phyloP scores from a whole-genome alignment of 1,140 invertebrate genomes.

The Pseudomyrmex gracilis region DNA sequence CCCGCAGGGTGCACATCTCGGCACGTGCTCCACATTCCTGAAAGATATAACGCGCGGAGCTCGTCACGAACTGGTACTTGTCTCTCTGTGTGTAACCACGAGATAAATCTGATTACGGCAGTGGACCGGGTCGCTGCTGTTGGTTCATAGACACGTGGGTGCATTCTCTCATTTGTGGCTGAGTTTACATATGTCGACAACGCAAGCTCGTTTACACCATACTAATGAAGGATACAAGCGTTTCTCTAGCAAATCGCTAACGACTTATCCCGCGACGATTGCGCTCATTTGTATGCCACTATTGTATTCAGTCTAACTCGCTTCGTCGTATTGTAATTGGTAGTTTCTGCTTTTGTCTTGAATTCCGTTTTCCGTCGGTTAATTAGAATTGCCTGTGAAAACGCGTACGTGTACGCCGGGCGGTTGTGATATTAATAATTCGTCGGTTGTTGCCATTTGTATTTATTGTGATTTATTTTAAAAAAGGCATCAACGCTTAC shows the following conservation, averaged over 20 bases:
- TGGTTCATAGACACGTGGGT: conserved; percentile 62
- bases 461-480: neutral
- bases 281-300: conserved; percentile 45
- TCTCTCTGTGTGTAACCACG: conserved; percentile 69
- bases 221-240: conserved; percentile 60
- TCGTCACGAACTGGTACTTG: conserved; percentile 61
- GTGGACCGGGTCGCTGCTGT: conserved; percentile 53
- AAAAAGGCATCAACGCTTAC: too few species aligned
- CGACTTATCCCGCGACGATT: conserved; percentile 50
- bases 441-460: neutral
- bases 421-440: neutral
- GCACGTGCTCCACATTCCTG: conserved; percentile 57
- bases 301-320: neutral
- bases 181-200: conserved; percentile 60
- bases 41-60: conserved; percentile 63
- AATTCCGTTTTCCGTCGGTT: conserved; percentile 6
- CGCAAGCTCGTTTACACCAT: conserved; percentile 66
- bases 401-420: neutral
- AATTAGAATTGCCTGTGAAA: conserved; percentile 7
- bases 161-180: conserved; percentile 60
- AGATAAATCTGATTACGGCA: conserved; percentile 74
- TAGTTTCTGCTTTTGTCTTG: conserved; percentile 14
- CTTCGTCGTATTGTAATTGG: conserved; percentile 40
- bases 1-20: neutral
- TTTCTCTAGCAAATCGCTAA: conserved; percentile 42